Evolutionary conservation across 2,113 vertebrate genomes (phyloP).

Genomic region (Aplodontia rufa): DNA sequence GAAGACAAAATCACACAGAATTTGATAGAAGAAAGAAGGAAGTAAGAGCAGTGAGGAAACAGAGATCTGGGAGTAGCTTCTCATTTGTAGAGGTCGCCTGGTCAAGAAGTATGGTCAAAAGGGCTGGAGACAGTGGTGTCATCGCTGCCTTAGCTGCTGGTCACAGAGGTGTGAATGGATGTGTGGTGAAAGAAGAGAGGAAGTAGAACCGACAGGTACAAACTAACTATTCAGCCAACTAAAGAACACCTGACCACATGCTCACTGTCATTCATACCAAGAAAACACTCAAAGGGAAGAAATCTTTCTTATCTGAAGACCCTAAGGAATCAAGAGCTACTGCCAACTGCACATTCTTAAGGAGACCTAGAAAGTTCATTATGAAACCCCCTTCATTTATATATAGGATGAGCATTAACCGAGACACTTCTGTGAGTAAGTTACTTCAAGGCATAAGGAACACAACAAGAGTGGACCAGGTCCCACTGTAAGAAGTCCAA

Average conservation of each 20-base stretch:
- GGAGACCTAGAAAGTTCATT: neutral
- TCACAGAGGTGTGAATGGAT: neutral
- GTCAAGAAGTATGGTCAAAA: neutral
- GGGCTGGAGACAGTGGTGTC: neutral
- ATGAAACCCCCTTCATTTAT: neutral
- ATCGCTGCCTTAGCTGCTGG: neutral
- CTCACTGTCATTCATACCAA: neutral
- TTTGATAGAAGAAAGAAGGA: neutral
- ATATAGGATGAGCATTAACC: neutral
- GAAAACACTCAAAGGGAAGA: neutral
- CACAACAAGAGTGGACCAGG: neutral
- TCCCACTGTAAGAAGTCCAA: fast-evolving
- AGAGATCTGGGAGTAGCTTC: fast-evolving
- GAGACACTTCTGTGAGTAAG: neutral
- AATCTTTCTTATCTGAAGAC: neutral
- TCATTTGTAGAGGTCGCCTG: neutral
- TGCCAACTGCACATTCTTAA: neutral
- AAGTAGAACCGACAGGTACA: no score
- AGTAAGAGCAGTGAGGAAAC: neutral
- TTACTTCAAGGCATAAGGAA: neutral
- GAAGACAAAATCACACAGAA: neutral
- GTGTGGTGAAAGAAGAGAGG: neutral
- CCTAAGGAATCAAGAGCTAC: neutral
- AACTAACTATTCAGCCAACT: neutral
- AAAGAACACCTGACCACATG: neutral